Evolutionary conservation across 2,888 invertebrate genomes (phyloP), one percentile per base, ranked within the genome.

Genomic region (Rhagophthalmus giganteus): DNA sequence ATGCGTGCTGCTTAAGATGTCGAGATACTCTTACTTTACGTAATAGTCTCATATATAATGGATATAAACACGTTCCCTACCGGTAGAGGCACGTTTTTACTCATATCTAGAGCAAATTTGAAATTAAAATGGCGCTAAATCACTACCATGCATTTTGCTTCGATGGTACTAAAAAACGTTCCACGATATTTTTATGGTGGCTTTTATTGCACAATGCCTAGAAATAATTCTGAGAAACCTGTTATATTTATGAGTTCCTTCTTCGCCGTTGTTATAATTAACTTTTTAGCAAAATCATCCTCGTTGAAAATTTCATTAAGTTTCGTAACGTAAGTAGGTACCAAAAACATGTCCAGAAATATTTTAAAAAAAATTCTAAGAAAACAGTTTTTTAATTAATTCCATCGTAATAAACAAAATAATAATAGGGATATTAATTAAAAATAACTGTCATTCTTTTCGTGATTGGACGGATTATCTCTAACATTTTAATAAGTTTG

Each of bases 201-300:
- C n/a, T 25, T 25, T 37, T 37, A 13, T 24, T 20, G 4, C 20
- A 9, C 26, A 12, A 14, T 37, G 37, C 26, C 13, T 25, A 26
- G 26, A 37, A 13, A 26, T 37, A 25, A 25, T 37, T 37, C 37
- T 13, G 13, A 25, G 37, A 37, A 37, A 37, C 26, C 14, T 26
- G 24, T 25, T 26, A 12, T 12, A 35, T 26, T 37, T 37, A 37
- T 9, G 26, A 37, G 37, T 14, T 14, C 8, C 34, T 24, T 34
- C 37, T 20, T 20, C 26, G 13, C 11, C 24, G 20, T 11, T 15
- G 10, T 34, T 10, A 33, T 33, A 33, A 33, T 33, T 33, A 16
- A 14, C 14, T 15, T 34, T 34, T 34, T 20, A 20, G 24, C 20
- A 34, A 10, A 10, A 20, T n/a, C 24, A 34, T 20, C 2, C 10